Conservation (phyloP, 2,888 invertebrate species). For the Pollenia angustigena region DNA sequence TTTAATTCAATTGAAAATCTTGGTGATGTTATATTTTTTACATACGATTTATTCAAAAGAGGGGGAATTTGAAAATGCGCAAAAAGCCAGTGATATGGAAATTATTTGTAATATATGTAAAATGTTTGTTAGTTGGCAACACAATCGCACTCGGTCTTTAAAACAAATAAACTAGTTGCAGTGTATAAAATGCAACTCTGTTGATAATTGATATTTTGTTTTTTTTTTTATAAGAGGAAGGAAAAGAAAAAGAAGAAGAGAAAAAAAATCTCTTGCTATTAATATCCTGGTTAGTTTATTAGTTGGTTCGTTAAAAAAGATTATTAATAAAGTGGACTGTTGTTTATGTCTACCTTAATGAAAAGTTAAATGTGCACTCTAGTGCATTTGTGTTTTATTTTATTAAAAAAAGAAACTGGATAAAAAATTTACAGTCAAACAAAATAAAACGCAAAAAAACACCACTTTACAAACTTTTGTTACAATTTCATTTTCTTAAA, state of each 20-base stretch:
- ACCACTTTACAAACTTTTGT: constrained; percentile 4
- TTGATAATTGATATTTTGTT: constrained; percentile 35
- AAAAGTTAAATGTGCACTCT: constrained; percentile 57
- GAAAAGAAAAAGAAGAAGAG: background rate
- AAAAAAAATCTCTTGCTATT: constrained; percentile 9
- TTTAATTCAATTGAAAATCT: constrained; percentile 58
- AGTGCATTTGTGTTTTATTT: constrained; percentile 53
- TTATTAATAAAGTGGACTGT: constrained; percentile 54
- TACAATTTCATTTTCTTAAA: constrained; percentile 47
- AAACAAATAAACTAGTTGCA: constrained; percentile 25
- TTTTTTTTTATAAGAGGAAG: background rate
- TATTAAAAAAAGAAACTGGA: background rate
- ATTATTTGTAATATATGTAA: constrained; percentile 81
- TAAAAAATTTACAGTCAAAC: background rate
- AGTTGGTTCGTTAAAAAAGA: constrained; percentile 3
- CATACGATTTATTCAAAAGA: constrained; percentile 5
- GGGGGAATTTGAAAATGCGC: constrained; percentile 76
- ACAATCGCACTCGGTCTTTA: constrained; percentile 20
- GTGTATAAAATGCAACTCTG: constrained; percentile 40
- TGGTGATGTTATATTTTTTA: constrained; percentile 33
- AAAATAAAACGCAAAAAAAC: constrained; percentile 2
- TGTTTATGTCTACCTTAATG: constrained; percentile 51
- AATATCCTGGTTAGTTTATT: constrained; percentile 58
- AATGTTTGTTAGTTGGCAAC: background rate
- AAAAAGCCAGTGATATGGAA: constrained; percentile 83